Conservation (phyloP, 2,113 vertebrate genomes). For the Antechinus flavipes region DNA sequence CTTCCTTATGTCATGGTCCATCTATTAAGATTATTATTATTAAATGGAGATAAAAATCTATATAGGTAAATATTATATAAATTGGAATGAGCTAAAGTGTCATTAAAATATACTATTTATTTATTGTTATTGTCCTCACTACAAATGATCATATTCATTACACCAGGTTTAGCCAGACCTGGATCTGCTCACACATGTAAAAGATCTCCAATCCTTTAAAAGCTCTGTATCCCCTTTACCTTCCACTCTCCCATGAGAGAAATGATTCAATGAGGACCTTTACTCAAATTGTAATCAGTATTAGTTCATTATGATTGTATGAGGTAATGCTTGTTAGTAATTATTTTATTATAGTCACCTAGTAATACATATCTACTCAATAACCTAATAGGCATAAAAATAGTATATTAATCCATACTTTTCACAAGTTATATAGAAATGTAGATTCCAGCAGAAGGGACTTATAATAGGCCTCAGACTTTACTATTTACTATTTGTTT, state of each 20-base stretch:
- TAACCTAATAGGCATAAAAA: too few species aligned
- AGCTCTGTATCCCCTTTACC: neutral
- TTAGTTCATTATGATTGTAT: too few species aligned
- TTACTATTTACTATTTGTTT: too few species aligned
- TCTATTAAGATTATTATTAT: neutral
- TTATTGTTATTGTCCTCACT: neutral
- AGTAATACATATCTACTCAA: too few species aligned
- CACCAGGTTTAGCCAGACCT: neutral
- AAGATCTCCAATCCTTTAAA: neutral
- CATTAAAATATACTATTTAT: neutral
- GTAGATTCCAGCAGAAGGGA: too few species aligned
- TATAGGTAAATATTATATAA: neutral
- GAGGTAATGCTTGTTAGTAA: too few species aligned
- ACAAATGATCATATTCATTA: neutral
- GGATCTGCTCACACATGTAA: neutral
- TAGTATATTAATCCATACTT: too few species aligned
- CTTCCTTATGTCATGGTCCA: neutral
- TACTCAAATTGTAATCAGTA: too few species aligned
- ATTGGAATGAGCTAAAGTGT: neutral
- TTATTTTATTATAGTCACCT: too few species aligned
- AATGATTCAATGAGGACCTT: too few species aligned
- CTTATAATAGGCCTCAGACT: too few species aligned
- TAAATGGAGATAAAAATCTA: neutral
- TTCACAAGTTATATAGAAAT: too few species aligned
- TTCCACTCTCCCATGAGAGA: neutral